Percentiles rank a stretch among this genome's conserved stretches.
phyloP scores from a whole-genome alignment of 2,888 invertebrate species.

The Pandemis cinnamomeana region DNA sequence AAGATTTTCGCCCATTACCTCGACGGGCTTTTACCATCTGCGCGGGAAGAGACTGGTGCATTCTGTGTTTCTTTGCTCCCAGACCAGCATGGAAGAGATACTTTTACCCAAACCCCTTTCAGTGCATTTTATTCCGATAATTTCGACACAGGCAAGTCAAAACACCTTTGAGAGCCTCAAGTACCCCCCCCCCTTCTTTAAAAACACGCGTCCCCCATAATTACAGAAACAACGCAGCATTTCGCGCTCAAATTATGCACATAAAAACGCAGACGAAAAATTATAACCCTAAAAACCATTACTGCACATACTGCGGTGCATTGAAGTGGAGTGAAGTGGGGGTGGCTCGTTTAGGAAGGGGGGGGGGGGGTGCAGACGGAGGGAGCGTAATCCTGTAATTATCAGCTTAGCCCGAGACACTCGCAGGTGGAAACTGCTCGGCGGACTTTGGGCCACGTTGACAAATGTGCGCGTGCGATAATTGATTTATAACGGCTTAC shows the following conservation, averaged over 20 bases:
- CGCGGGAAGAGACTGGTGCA: too few relatives aligned
- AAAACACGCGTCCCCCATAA: conserved; percentile 40
- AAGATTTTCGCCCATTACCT: too few relatives aligned
- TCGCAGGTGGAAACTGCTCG: conserved; percentile 74
- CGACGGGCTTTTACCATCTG: too few relatives aligned
- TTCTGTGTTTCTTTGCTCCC: too few relatives aligned
- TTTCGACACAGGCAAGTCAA: background rate
- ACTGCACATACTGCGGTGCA: conserved; percentile 76
- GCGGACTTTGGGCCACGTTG: conserved; percentile 61
- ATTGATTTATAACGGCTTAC: conserved; percentile 69
- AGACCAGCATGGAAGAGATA: too few relatives aligned
- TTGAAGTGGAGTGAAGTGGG: conserved; percentile 72
- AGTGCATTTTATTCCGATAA: background rate
- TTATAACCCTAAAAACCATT: conserved; percentile 79
- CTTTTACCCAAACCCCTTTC: too few relatives aligned
- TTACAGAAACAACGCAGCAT: conserved; percentile 53
- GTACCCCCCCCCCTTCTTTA: conserved; percentile 5
- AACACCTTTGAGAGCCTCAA: background rate
- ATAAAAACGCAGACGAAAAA: conserved; percentile 76
- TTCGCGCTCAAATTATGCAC: conserved; percentile 70
- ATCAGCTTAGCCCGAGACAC: conserved; percentile 82
- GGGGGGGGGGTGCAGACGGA: conserved; percentile 52
- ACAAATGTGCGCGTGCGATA: conserved; percentile 60
- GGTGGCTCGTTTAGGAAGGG: conserved; percentile 49
- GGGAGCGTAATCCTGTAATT: conserved; percentile 80